Evolutionary conservation across 2,888 invertebrate genomes (phyloP), one percentile per base, ranked within the genome.

Genomic region (Erpobdella octoculata): DNA sequence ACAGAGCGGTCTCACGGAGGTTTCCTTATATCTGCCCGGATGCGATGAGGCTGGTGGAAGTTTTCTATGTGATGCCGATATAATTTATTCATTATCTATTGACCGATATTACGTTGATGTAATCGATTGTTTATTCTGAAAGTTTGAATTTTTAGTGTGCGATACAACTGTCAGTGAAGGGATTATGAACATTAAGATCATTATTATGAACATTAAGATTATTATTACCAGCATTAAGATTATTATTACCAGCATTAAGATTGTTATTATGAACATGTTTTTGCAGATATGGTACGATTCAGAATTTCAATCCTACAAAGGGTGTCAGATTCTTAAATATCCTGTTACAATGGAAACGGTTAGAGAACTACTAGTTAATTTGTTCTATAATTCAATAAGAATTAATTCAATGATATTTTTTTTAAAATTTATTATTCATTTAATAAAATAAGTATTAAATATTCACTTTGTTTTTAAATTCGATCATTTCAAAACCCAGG

Each of bases 11-110:
- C 90, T 86, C 0, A 86, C 87, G 0, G 88, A 89, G 61, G 89
- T 91, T 0, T 87, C 87, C 73, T 90, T 96, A 9, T 93, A 94
- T 82, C 89, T 98, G 79, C 96, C 98, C 0, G 90, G 75, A 21
- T 21, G 28, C 5, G 69, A 70, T 35, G 76, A 80, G 78, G 81
- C 81, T 74, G 76, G 31, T 28, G 31, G 35, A n/a, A 53, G 28
- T n/a, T 53, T 53, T 9, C 12, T 53, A 21, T n/a, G n/a, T n/a
- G n/a, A n/a, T n/a, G n/a, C n/a, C n/a, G n/a, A n/a, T n/a, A n/a
- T n/a, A n/a, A n/a, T n/a, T n/a, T n/a, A n/a, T n/a, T n/a, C n/a
- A n/a, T n/a, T n/a, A n/a, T n/a, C n/a, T n/a, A n/a, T n/a, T 28
- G 28, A 25, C 15, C 53, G 28, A 25, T 53, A 8, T 21, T 53